A percentile compares a stretch with the other conserved stretches of the same genome.
Conservation (phyloP, 2,113 vertebrate genomes). For the Panthera uncia region DNA sequence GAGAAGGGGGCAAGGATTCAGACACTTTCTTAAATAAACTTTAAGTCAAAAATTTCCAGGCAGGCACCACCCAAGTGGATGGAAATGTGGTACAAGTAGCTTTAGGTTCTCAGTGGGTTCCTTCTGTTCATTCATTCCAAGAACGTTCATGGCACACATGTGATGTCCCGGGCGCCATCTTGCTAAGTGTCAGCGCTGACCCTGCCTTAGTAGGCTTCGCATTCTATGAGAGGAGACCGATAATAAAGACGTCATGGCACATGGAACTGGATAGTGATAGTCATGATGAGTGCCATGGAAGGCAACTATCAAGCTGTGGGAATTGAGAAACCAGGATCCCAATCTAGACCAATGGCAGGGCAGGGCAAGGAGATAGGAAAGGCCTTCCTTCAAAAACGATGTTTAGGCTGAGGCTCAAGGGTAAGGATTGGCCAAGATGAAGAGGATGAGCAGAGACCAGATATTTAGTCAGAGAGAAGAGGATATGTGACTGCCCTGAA, state of each 20-base stretch:
- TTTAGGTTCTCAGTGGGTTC: conserved; percentile 26
- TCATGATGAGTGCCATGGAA: neutral
- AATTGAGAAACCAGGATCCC: neutral
- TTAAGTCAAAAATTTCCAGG: conserved; percentile 34
- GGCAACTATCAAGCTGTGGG: neutral
- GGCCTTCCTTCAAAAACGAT: neutral
- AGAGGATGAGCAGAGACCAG: neutral
- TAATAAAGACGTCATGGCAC: neutral
- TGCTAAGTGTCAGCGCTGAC: neutral
- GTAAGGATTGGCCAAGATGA: neutral
- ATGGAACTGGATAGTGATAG: neutral
- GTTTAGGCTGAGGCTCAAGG: neutral
- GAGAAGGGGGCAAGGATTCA: neutral
- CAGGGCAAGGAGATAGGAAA: neutral
- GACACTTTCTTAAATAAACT: conserved; percentile 69
- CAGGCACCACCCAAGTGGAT: conserved; percentile 48
- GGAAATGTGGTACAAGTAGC: conserved; percentile 38
- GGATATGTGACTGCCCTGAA: neutral
- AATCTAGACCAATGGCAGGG: neutral
- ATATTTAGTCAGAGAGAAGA: neutral
- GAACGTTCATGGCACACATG: neutral
- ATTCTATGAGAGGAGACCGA: neutral
- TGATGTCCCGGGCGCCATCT: neutral
- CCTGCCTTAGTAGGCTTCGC: neutral
- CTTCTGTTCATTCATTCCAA: conserved; percentile 25